Evolutionary conservation across 53 echinoderm and acorn worm species (phyloP), one percentile per base, ranked within the genome.

Genomic region (Hippasteria phrygiana): DNA sequence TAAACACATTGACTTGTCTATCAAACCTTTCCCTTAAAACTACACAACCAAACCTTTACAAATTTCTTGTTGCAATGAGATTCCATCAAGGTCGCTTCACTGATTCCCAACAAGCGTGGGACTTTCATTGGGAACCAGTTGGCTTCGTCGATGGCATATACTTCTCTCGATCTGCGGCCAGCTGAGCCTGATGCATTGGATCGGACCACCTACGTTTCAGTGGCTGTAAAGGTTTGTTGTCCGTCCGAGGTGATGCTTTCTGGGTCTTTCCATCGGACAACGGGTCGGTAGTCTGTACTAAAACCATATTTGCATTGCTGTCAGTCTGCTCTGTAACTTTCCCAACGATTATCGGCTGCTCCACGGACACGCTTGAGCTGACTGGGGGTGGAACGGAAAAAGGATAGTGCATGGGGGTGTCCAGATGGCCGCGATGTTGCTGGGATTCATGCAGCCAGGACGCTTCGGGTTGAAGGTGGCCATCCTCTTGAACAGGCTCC

Each of bases 171-270:
- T 55, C 91, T 2, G 89, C 80, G 9, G 72, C 88, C 53, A 88
- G 63, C 45, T 92, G 92, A 4, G 80, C 79, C 41, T 78, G 90
- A 59, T 96, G 91, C 78, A 96, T 89, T 12, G 96, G 96, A 62
- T 96, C 96, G 4, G 96, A 96, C 96, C 96, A 96, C 22, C 96
- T 79, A 29, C 96, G 87, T 73, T 96, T 96, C 47, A 92, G 88
- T 14, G 94, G 93, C 34, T 91, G 93, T 74, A 91, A 85, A 74
- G 90, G 89, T 69, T 92, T 92, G 78, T 56, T 71, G 27, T 92
- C 89, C 2, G 84, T 50, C 69, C 87, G 46, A 24, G 78, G 80
- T 7, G 71, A 17, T 4, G 71, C 71, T 32, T 87, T 89, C 35
- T 26, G 39, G 18, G 14, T 46, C 29, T 70, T 46, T 17, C 66